Base-by-base conservation (phyloP, 2,797 vertebrate species). In the Phoebastria nigripes region DNA sequence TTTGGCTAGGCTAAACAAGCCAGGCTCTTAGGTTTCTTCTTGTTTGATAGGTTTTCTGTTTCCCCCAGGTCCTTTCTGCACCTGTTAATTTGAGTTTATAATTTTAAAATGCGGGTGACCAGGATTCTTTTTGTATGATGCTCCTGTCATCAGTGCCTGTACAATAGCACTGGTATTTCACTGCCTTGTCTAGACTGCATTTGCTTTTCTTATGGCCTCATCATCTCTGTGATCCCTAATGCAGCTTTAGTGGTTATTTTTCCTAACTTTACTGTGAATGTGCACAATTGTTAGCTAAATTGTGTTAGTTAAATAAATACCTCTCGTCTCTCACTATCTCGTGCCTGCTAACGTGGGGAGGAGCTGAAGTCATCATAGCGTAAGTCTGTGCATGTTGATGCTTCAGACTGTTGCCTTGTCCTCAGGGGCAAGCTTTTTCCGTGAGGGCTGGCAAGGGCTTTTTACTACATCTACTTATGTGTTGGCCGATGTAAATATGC, bases 11-110 rank as follows among this genome's bases (percentile, higher is more conserved):
- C 89, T 89, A 94, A 96, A 95, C 28, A 94, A 92, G 84, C 25
- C 70, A 74, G 28, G 84, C 78, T 94, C 91, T 96, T 92, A 96
- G 91, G 84, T 94, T 94, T 90, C 94, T 73, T 93, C 82, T 91
- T 93, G 92, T 95, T 95, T 95, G 82, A 85, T 91, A 82, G 90
- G 92, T 89, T 93, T 93, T 94, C 62, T 94, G 24, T 89, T 94
- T 91, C 77, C 77, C 88, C 18, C 46, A 72, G 93, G 92, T 88
- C 37, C 35, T 87, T 95, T 96, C 66, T 95, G 92, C 94, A 96
- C 95, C 95, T 97, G 94, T 95, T 95, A 37, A 2, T 78, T 91
- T 89, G 79, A 81, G 73, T 94, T 96, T 55, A 72, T 88, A 0
- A 37, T 92, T 96, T 94, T 92, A 89, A 90, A 83, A 72, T 51